Conservation (phyloP, 2,888 invertebrate species). For the Stenodema calcarata region DNA sequence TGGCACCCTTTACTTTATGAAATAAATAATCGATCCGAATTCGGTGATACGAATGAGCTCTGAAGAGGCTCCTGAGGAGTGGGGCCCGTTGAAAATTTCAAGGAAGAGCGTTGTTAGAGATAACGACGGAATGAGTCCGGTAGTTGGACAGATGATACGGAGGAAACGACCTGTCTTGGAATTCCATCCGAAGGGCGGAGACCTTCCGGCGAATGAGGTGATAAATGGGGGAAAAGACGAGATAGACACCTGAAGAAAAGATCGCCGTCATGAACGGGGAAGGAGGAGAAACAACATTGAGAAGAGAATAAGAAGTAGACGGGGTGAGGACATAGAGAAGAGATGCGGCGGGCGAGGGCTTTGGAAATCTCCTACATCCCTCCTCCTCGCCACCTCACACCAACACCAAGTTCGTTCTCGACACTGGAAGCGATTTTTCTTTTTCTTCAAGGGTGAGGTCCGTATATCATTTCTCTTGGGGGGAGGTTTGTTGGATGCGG, state of each 20-base stretch:
- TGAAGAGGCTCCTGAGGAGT: too few species aligned
- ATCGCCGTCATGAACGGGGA: background rate
- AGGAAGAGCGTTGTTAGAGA: background rate
- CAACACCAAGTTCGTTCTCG: too few species aligned
- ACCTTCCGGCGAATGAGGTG: background rate
- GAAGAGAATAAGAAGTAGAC: background rate
- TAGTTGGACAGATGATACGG: background rate
- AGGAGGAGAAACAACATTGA: background rate
- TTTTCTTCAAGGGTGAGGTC: background rate
- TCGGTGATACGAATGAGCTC: too few species aligned
- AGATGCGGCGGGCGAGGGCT: background rate
- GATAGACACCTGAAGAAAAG: background rate
- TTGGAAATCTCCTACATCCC: background rate
- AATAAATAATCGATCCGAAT: too few species aligned
- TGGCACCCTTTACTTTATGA: too few species aligned
- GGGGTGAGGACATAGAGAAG: background rate
- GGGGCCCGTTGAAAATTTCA: too few species aligned
- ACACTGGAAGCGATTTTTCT: background rate
- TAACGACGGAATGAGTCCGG: background rate
- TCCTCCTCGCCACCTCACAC: too few species aligned
- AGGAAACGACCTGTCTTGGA: background rate
- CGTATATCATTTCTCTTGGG: background rate
- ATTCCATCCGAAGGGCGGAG: background rate
- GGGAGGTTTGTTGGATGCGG: background rate
- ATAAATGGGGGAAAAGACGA: background rate